Conservation (phyloP, 1,140 invertebrate genomes). For the Probaryconus sp. region DNA sequence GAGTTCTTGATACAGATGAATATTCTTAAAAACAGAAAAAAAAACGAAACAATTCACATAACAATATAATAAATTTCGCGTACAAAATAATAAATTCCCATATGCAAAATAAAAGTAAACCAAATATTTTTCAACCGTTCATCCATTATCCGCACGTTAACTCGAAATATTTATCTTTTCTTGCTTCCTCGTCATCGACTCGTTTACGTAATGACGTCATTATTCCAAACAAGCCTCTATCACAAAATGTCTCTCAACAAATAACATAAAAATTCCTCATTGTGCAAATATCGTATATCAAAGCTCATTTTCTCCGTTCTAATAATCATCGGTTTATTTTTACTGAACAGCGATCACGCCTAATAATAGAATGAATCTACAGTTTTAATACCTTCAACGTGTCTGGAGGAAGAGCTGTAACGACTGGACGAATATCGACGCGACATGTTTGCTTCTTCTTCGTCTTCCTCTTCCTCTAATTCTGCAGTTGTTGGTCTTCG, state of each 20-base stretch:
- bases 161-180: too few species aligned
- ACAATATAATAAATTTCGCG: background rate
- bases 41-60: conserved; percentile 9
- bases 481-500: too few species aligned
- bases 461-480: conserved; percentile 73
- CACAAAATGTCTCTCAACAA: background rate
- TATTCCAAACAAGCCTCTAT: too few species aligned
- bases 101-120: too few species aligned
- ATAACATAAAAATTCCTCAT: background rate
- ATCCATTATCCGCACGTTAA: too few species aligned
- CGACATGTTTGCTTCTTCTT: conserved; percentile 79
- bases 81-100: too few species aligned
- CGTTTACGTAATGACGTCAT: too few species aligned
- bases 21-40: conserved; percentile 76
- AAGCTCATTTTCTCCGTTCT: background rate
- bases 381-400: conserved; percentile 79
- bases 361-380: background rate
- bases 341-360: background rate
- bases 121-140: too few species aligned
- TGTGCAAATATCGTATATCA: conserved; percentile 8
- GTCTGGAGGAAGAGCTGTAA: conserved; percentile 80
- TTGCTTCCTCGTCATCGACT: too few species aligned
- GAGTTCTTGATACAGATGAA: conserved; percentile 78
- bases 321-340: too few species aligned
- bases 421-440: conserved; percentile 79